Evolutionary conservation across 1,140 invertebrate species (phyloP), one percentile per base, ranked within the genome.

Genomic region (Philopotamus ludificatus): DNA sequence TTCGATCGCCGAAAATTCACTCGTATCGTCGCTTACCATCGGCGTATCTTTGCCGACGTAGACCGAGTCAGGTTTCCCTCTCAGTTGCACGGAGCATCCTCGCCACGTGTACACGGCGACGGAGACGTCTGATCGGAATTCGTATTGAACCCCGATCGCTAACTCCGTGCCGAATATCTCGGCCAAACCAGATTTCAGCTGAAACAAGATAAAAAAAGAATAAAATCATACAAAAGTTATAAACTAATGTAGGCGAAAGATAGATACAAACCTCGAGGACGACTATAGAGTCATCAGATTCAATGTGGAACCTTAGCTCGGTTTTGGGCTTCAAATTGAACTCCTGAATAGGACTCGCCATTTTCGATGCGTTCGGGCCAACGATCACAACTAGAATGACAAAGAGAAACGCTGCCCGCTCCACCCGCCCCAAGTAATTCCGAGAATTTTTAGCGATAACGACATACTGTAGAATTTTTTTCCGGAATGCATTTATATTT

Each of bases 131-230:
- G 88, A 83, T 18, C 85, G 84, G 75, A 99, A 99, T 68, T 88
- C 88, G 78, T 99, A 99, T 15, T 88, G 86, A 79, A 95, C 98
- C 18, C 93, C 93, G 78, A 93, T 93, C 0, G 96, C 91, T 60
- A 99, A 74, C 80, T 99, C 97, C 0, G 95, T 96, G 0, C 97
- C 97, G 82, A 99, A 99, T 47, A 99, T 85, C 83, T 99, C 97
- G 0, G 94, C 96, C 67, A 90, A 83, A 7, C 96, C 97, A 74
- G 79, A 87, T 73, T 91, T 88, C 10, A 97, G 77, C 90, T 95
- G 69, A 68, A n/a, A n/a, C n/a, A n/a, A n/a, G n/a, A n/a, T n/a
- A n/a, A n/a, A n/a, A n/a, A n/a, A 3, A 20, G 10, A 10, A 57
- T 26, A 39, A 9, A 21, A 39, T n/a, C 47, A 22, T 55, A 63